phyloP scores from a whole-genome alignment of 2,888 invertebrate species.

The Andrena camellia region DNA sequence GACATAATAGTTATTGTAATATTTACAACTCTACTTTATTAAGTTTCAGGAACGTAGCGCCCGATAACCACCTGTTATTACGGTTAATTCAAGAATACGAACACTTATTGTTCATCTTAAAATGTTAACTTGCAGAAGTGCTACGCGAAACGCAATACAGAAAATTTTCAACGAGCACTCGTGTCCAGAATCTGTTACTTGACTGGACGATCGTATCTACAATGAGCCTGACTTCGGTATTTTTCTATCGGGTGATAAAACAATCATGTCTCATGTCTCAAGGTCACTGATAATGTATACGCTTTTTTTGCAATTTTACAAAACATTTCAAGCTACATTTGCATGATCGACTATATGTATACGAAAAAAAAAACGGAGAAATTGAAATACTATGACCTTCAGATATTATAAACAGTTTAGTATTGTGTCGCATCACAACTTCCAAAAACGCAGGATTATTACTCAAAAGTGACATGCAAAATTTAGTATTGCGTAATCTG shows the following conservation, averaged over 20 bases:
- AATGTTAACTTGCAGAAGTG: not conserved
- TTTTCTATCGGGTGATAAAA: slow-evolving; percentile 44
- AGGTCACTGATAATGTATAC: not conserved
- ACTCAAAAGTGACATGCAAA: too few species aligned
- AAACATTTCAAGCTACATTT: not conserved
- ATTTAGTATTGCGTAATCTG: too few species aligned
- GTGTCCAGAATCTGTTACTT: slow-evolving; percentile 1
- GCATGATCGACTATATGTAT: not conserved
- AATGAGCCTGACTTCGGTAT: not conserved
- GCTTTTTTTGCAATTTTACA: not conserved
- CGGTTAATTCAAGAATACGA: not conserved
- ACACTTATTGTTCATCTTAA: not conserved
- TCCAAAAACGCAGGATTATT: too few species aligned
- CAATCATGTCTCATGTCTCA: not conserved
- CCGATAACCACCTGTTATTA: slow-evolving; percentile 19
- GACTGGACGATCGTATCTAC: slow-evolving; percentile 16
- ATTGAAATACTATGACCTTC: not conserved
- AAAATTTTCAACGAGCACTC: not conserved
- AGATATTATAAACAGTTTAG: not conserved
- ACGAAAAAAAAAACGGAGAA: not conserved
- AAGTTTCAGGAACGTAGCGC: not conserved
- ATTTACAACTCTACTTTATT: slow-evolving; percentile 1
- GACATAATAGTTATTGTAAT: slow-evolving; percentile 28
- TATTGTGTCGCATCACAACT: too few species aligned
- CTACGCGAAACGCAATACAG: not conserved